These are phyloP conservation scores for Speoplatyrhinus poulsoni DNA, from an alignment of 2,113 vertebrate genomes.

Conservation along the genomic window DNA sequence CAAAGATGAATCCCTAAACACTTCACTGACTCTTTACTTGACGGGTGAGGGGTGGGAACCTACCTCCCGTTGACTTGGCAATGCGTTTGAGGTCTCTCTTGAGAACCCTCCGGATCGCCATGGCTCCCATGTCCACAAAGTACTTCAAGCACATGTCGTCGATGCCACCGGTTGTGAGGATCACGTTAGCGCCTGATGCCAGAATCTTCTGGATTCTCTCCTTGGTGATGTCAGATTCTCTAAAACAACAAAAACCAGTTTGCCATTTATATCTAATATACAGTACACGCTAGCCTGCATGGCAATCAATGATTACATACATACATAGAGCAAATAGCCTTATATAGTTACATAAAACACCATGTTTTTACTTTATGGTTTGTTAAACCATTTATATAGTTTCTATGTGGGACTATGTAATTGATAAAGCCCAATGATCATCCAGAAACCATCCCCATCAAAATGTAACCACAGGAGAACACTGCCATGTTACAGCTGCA, in stretches of 20 bases:
- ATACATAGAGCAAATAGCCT: too few relatives aligned
- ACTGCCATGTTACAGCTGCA: too few relatives aligned
- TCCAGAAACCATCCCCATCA: too few relatives aligned
- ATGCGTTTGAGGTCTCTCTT: slow-evolving; percentile 95
- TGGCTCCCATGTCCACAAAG: slow-evolving; percentile 91
- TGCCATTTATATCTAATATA: neutral
- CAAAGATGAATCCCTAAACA: neutral
- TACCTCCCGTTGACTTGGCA: slow-evolving; percentile 94
- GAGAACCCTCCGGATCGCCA: slow-evolving; percentile 93
- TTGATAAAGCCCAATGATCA: too few relatives aligned
- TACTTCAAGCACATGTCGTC: slow-evolving; percentile 99
- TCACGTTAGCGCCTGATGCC: slow-evolving; percentile 89
- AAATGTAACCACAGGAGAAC: too few relatives aligned
- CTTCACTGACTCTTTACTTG: neutral
- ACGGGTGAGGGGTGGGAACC: neutral
- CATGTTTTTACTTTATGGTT: too few relatives aligned
- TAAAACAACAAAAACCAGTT: slow-evolving; percentile 45
- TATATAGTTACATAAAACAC: too few relatives aligned
- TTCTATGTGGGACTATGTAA: too few relatives aligned
- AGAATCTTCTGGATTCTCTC: slow-evolving; percentile 97
- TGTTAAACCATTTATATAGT: too few relatives aligned
- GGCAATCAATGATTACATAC: too few relatives aligned
- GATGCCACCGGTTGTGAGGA: slow-evolving; percentile 94
- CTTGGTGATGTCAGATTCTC: slow-evolving; percentile 97
- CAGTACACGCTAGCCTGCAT: neutral